Evolutionary conservation across 2,113 vertebrate genomes (phyloP).

Genomic region (Microcebus murinus): DNA sequence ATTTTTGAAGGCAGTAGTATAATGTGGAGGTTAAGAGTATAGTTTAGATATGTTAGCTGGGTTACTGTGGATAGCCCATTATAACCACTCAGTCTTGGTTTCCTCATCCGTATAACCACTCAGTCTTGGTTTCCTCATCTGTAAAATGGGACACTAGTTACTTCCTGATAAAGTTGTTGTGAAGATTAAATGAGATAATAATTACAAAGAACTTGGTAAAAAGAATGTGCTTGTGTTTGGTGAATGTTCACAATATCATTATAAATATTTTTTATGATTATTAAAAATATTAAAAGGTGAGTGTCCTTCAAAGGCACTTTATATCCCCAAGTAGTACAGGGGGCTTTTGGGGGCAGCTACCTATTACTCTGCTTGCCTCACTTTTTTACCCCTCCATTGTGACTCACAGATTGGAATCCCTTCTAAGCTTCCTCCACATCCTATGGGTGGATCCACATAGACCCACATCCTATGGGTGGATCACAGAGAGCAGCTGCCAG

Average conservation of each 20-base stretch:
- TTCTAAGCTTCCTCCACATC: background rate
- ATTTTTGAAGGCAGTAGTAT: background rate
- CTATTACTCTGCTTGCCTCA: background rate
- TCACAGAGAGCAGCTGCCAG: background rate
- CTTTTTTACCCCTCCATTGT: background rate
- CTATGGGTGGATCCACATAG: too few relatives aligned
- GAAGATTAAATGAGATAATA: background rate
- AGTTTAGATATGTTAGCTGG: background rate
- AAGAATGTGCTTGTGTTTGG: background rate
- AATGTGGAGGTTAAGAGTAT: background rate
- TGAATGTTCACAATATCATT: background rate
- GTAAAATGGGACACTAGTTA: background rate
- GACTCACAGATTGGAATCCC: background rate
- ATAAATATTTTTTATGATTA: background rate
- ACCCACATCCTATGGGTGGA: too few relatives aligned
- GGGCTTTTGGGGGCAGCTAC: background rate
- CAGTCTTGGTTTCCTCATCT: background rate
- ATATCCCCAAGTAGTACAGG: background rate
- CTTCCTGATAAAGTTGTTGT: background rate
- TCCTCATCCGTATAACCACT: background rate
- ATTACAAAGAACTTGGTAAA: background rate
- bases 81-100: background rate
- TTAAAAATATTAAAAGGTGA: background rate
- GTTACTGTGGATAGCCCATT: background rate
- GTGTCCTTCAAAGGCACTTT: background rate